Conservation (phyloP, 2,797 vertebrate genomes). For the Centropyge bicolor region DNA sequence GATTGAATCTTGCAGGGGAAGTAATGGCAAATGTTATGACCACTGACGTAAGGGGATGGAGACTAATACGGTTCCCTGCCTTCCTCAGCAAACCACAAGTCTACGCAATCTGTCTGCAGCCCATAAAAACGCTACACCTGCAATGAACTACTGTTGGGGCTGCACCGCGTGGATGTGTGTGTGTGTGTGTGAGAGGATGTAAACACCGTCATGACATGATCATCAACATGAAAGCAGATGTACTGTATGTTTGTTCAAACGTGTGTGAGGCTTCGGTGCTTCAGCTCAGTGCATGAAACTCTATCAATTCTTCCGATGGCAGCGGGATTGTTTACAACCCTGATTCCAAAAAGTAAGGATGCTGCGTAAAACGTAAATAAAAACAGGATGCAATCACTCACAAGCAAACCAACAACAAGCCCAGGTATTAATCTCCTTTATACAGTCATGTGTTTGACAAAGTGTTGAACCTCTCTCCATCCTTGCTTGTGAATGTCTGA, state of each 20-base stretch:
- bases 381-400: too few relatives aligned
- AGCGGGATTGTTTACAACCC: background rate
- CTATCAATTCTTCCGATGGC: background rate
- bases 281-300: background rate
- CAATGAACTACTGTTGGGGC: slow-evolving; percentile 41
- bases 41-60: slow-evolving; percentile 79
- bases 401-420: too few relatives aligned
- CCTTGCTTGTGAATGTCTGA: too few relatives aligned
- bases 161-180: background rate
- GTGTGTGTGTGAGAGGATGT: slow-evolving; percentile 14
- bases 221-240: slow-evolving; percentile 5
- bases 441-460: too few relatives aligned
- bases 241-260: slow-evolving; percentile 17
- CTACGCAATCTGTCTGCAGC: slow-evolving; percentile 64
- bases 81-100: slow-evolving; percentile 70
- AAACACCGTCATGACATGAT: slow-evolving; percentile 38
- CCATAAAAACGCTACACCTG: slow-evolving; percentile 63
- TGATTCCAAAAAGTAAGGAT: too few relatives aligned
- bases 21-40: slow-evolving; percentile 81
- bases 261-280: background rate
- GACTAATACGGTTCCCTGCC: slow-evolving; percentile 70
- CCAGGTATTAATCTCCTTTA: too few relatives aligned
- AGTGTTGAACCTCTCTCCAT: too few relatives aligned
- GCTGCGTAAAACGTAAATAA: too few relatives aligned
- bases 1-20: slow-evolving; percentile 82